Evolutionary conservation across 2,888 invertebrate genomes (phyloP), one percentile per base, ranked within the genome.

Genomic region (Orchesella flavescens): DNA sequence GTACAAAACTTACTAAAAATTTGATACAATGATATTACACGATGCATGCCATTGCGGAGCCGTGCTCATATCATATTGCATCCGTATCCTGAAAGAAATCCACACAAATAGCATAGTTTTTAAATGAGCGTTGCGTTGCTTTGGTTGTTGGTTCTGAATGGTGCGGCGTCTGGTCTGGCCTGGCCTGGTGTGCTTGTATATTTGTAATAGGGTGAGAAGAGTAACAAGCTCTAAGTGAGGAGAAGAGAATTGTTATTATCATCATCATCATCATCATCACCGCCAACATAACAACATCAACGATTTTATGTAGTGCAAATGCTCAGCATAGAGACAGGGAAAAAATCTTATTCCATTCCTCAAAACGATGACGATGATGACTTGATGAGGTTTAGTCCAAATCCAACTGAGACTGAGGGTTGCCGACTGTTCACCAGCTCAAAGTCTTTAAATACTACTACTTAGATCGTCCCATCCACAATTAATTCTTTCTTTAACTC

Each of bases 161-260:
- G 57, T 57, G 57, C 19, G 9, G 57, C 21, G 57, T 49, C 49
- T 49, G n/a, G 12, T 49, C 12, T 49, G n/a, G n/a, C n/a, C n/a
- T n/a, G n/a, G n/a, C 34, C 34, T 34, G 7, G 34, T 34, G 34
- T n/a, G n/a, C n/a, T n/a, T n/a, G n/a, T n/a, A n/a, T n/a, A n/a
- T 34, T 34, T 34, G 7, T 34, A 34, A 4, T 7, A 34, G 34
- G 7, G 34, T 34, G 34, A 34, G 34, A n/a, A 34, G 49, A 49
- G 69, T 68, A 76, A 76, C 76, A 77, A 69, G 61, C 77, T 21
- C 69, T 59, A 69, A 57, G 61, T 61, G 61, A 72, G 55, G 19
- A 65, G 66, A 55, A 61, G 46, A 59, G 57, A 57, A 55, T 43
- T 53, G 69, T 68, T 69, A 77, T 57, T 77, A 69, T 59, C 23